Conservation (phyloP, 2,113 vertebrate species). For the Conger conger region DNA sequence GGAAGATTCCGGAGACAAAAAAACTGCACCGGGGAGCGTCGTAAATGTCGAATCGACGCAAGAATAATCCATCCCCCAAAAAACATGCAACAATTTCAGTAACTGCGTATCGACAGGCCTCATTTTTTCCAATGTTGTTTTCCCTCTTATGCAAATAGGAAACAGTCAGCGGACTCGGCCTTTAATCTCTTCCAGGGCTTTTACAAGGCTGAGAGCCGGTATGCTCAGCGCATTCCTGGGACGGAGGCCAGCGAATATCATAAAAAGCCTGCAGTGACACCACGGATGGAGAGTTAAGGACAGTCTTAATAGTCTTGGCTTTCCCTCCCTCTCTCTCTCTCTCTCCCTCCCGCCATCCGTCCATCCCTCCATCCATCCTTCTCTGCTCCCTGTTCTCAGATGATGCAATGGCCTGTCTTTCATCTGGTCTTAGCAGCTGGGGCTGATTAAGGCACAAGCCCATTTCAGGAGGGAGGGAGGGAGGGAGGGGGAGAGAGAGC, state of each 20-base stretch:
- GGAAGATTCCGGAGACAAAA: neutral
- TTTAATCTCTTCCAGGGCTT: neutral
- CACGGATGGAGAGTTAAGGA: too few relatives aligned
- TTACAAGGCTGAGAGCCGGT: slow-evolving; percentile 32
- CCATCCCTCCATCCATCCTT: slow-evolving; percentile 36
- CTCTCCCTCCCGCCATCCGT: slow-evolving; percentile 37
- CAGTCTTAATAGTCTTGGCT: too few relatives aligned
- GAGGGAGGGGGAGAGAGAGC: slow-evolving; percentile 38
- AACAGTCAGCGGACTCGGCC: neutral
- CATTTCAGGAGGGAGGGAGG: slow-evolving; percentile 54
- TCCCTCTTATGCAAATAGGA: neutral
- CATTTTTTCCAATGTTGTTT: neutral
- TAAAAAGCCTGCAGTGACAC: slow-evolving; percentile 41
- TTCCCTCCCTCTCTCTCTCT: too few relatives aligned
- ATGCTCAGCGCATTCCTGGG: slow-evolving; percentile 45
- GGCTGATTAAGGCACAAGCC: slow-evolving; percentile 60
- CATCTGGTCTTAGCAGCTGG: slow-evolving; percentile 64
- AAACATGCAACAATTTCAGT: neutral
- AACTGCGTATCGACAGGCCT: neutral
- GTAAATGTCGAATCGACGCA: neutral
- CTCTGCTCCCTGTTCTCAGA: slow-evolving; percentile 34
- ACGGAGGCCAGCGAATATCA: neutral
- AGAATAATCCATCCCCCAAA: neutral
- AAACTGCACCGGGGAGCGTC: neutral
- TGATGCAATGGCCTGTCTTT: slow-evolving; percentile 59